phyloP scores from a whole-genome alignment of 2,113 vertebrate species.

The Ranitomeya variabilis region DNA sequence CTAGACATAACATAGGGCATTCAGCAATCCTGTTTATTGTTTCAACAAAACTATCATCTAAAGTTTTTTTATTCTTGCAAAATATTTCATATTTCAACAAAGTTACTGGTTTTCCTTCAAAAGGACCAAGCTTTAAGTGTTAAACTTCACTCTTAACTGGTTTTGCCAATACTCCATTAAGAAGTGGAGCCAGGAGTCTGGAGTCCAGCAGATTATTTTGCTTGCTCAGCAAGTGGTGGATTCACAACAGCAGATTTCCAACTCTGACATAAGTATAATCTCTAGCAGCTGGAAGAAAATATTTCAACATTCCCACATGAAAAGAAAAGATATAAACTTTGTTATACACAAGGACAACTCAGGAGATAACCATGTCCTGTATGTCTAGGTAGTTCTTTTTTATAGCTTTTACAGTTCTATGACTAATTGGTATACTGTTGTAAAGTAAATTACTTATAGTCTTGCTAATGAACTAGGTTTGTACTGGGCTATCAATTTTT shows the following conservation, averaged over 20 bases:
- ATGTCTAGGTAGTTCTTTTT: background rate
- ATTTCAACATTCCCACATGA: slow-evolving; percentile 2
- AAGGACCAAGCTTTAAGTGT: background rate
- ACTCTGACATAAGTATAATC: slow-evolving; percentile 8
- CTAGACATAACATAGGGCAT: background rate
- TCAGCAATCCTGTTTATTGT: background rate
- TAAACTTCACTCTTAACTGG: background rate
- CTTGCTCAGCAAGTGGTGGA: slow-evolving; percentile 22
- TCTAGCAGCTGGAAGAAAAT: background rate
- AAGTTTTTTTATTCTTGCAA: background rate
- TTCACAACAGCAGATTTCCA: background rate
- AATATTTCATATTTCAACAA: no score
- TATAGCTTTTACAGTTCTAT: slow-evolving; percentile 13
- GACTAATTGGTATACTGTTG: background rate
- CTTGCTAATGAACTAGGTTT: background rate
- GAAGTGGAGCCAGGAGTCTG: slow-evolving; percentile 14
- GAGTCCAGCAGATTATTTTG: background rate
- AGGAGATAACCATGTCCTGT: background rate
- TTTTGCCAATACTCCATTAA: slow-evolving; percentile 1
- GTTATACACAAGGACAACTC: background rate
- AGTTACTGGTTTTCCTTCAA: background rate
- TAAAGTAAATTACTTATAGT: background rate
- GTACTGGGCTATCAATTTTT: background rate
- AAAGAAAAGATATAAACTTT: slow-evolving; percentile 9
- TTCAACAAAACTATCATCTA: background rate